Evolutionary conservation across 2,113 vertebrate species (phyloP).

Genomic region (Dipodomys ordii): DNA sequence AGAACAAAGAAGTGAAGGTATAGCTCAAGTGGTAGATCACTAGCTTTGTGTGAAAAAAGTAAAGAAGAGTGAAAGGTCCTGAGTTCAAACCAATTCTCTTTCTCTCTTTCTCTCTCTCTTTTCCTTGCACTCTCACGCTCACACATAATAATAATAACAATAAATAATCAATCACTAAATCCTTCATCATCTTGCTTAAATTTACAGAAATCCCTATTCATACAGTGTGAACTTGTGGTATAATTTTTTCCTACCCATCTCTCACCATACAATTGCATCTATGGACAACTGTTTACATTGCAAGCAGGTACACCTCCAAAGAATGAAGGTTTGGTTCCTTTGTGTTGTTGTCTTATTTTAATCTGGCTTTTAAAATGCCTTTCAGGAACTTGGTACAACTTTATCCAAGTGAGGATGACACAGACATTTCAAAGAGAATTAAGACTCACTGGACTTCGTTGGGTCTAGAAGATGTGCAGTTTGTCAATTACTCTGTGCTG

Average conservation of each 20-base stretch:
- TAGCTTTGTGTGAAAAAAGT: no score
- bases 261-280: neutral
- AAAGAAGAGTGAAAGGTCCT: no score
- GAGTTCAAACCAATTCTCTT: no score
- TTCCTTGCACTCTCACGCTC: no score
- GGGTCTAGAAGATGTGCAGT: slow-evolving; percentile 91
- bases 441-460: slow-evolving; percentile 91
- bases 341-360: neutral
- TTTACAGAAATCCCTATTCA: neutral
- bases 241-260: neutral
- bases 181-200: no score
- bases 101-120: no score
- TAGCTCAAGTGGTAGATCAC: no score
- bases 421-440: slow-evolving; percentile 87
- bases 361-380: slow-evolving; percentile 47
- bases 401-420: slow-evolving; percentile 86
- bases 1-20: no score
- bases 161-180: no score
- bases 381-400: slow-evolving; percentile 88
- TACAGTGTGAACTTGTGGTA: neutral
- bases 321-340: neutral
- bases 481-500: slow-evolving; percentile 94
- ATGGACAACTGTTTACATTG: neutral
- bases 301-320: neutral
- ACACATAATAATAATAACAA: no score